phyloP scores from a whole-genome alignment of 2,888 invertebrate species.

The Catocala nupta region DNA sequence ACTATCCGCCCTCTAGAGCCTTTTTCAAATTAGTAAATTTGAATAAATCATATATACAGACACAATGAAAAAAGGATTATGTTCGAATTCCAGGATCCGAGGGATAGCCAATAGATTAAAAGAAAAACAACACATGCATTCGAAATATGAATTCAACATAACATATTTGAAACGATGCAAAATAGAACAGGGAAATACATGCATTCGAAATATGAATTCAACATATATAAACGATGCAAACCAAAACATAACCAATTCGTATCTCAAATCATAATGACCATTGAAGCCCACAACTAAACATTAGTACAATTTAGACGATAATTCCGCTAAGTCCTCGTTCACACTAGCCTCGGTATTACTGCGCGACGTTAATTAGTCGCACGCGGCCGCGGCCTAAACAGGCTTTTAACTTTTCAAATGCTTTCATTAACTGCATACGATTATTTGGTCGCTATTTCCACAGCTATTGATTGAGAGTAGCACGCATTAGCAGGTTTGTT shows the following conservation, averaged over 20 bases:
- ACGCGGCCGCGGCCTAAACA: slow-evolving; percentile 70
- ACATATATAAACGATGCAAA: not conserved
- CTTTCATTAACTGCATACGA: slow-evolving; percentile 77
- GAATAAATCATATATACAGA: too few relatives aligned
- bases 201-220: too few relatives aligned
- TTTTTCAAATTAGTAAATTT: too few relatives aligned
- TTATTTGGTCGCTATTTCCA: slow-evolving; percentile 70
- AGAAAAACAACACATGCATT: too few relatives aligned
- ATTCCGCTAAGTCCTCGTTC: slow-evolving; percentile 82
- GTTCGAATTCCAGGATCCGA: too few relatives aligned
- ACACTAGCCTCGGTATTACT: slow-evolving; percentile 73
- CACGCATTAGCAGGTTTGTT: slow-evolving; percentile 58
- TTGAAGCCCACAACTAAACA: slow-evolving; percentile 76
- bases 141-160: too few relatives aligned
- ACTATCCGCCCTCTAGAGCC: too few relatives aligned
- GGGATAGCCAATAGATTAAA: too few relatives aligned
- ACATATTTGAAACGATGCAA: too few relatives aligned
- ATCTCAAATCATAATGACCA: slow-evolving; percentile 67
- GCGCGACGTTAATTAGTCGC: slow-evolving; percentile 79
- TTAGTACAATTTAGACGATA: slow-evolving; percentile 84
- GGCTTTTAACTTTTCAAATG: slow-evolving; percentile 86
- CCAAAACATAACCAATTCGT: slow-evolving; percentile 49
- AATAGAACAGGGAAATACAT: too few relatives aligned
- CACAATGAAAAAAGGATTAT: too few relatives aligned
- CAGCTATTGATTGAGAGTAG: slow-evolving; percentile 72